Percentiles rank a stretch among this genome's conserved stretches.
phyloP scores from a whole-genome alignment of 37 sponge, comb jelly and placozoan species.

The Geodia barretti region DNA sequence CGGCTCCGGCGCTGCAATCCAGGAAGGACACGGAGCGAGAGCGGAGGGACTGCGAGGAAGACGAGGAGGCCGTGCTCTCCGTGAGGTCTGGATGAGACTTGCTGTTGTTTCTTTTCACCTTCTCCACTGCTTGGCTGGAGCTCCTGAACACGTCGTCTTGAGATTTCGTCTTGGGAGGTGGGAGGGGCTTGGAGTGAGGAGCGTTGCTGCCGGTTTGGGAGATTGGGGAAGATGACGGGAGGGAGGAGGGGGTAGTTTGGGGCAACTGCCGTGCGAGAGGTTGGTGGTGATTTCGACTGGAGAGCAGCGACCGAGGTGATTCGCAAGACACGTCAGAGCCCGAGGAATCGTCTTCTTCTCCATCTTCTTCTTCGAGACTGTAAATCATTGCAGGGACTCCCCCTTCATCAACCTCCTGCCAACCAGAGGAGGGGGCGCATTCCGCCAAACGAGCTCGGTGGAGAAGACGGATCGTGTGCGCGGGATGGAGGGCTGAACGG shows the following conservation, averaged over 20 bases:
- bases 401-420: too few species aligned
- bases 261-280: too few species aligned
- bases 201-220: background rate
- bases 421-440: too few species aligned
- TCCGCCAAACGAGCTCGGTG: too few species aligned
- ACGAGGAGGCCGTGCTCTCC: background rate
- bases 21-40: constrained; percentile 27
- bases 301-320: too few species aligned
- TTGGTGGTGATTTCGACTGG: too few species aligned
- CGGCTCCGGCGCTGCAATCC: constrained; percentile 30
- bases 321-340: too few species aligned
- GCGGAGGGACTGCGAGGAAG: background rate
- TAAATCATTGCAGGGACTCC: too few species aligned
- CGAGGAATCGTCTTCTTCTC: too few species aligned
- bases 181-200: background rate
- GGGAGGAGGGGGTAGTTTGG: background rate
- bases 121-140: background rate
- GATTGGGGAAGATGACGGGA: background rate
- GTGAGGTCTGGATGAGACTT: background rate
- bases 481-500: too few species aligned
- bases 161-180: background rate
- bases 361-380: too few species aligned
- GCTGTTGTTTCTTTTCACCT: background rate
- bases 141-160: background rate
- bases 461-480: too few species aligned